Conservation (phyloP, 1,140 invertebrate genomes). For the Carposina sasakii region DNA sequence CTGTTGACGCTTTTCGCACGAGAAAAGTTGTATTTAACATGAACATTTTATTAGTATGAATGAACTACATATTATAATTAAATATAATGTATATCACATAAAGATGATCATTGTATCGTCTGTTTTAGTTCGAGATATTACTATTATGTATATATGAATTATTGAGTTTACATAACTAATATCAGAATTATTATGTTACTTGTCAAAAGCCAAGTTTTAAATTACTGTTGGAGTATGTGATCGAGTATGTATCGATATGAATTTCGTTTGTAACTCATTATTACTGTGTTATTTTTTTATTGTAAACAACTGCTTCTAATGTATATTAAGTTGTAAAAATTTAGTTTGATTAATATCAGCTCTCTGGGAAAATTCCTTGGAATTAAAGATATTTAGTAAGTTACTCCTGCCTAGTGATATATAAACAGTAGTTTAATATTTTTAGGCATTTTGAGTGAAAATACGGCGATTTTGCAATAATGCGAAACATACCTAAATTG, state of each 20-base stretch:
- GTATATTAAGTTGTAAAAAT: conserved; percentile 62
- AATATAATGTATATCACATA: conserved; percentile 10
- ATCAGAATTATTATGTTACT: conserved; percentile 34
- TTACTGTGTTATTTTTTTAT: conserved; percentile 38
- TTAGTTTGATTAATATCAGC: conserved; percentile 49
- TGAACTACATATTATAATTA: background rate
- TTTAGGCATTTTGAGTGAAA: conserved; percentile 20
- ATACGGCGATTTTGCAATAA: background rate
- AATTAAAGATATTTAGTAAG: conserved; percentile 28
- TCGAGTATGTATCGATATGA: conserved; percentile 39
- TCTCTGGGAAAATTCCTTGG: conserved; percentile 49
- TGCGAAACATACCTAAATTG: background rate
- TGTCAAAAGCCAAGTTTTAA: conserved; percentile 43
- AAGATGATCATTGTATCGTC: conserved; percentile 15
- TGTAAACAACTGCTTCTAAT: conserved; percentile 33
- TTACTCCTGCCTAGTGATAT: conserved; percentile 37
- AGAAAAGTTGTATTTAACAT: conserved; percentile 5
- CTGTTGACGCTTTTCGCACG: background rate
- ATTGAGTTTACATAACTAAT: conserved; percentile 38
- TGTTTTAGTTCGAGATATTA: conserved; percentile 29
- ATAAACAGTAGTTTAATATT: conserved; percentile 15
- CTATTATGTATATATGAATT: conserved; percentile 63
- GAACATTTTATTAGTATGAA: background rate
- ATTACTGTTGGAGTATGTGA: conserved; percentile 55
- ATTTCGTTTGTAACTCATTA: conserved; percentile 49